Evolutionary conservation across 2,888 invertebrate genomes (phyloP), one percentile per base, ranked within the genome.

Genomic region (Julus scandinavius): DNA sequence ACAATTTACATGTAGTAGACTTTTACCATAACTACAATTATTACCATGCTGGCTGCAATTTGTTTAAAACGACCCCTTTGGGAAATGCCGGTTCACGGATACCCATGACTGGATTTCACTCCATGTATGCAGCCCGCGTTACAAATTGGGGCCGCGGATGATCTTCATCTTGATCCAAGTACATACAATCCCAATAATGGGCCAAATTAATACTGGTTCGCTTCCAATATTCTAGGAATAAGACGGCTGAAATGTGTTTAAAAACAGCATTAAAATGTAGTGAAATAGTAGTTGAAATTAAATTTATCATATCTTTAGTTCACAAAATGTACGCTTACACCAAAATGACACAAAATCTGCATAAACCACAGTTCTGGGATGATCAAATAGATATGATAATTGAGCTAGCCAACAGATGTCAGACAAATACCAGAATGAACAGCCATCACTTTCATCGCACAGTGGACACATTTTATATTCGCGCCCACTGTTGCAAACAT

Each of bases 211-310:
- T 93, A 88, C 93, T 93, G 90, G 94, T 94, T 85, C 94, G 91
- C 90, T 94, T 94, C 94, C 94, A 94, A 91, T 94, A 94, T 90
- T 94, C 94, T 89, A 94, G 92, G 90, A 94, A 94, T 84, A 94
- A 92, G 72, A 94, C 94, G 88, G 94, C 94, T 94, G 91, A 11
- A 91, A 88, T 45, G 83, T 85, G 85, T 45, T 29, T 1, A 3
- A 15, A 45, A 45, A 13, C 15, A 15, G 50, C 6, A 29, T 45
- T 45, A 45, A 17, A 11, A 49, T 85, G n/a, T 85, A 0, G 9
- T 1, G 1, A 80, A 7, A 7, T 80, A 11, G 29, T n/a, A 80
- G 29, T 29, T 29, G 29, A 29, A 29, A 85, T 11, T 40, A 45
- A 85, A 38, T 41, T 41, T 41, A 41, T 20, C 20, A 45, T 13